phyloP scores from a whole-genome alignment of 2,113 vertebrate genomes.

The Archocentrus centrarchus region DNA sequence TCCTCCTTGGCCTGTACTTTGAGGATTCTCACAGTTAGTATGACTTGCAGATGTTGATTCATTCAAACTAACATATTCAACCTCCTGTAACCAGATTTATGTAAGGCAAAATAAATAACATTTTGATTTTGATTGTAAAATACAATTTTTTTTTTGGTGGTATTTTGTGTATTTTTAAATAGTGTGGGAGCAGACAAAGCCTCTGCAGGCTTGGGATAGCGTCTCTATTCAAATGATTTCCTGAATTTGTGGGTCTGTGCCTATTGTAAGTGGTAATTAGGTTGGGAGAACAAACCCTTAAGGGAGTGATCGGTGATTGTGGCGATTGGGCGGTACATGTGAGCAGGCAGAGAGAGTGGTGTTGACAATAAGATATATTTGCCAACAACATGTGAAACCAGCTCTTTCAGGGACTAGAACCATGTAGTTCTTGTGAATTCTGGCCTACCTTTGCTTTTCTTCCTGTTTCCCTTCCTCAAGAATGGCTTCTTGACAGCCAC shows the following conservation, averaged over 20 bases:
- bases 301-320: neutral
- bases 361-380: neutral
- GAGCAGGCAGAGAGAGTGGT: neutral
- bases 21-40: too few species aligned
- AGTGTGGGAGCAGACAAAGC: neutral
- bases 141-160: neutral
- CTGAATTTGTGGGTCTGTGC: neutral
- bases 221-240: neutral
- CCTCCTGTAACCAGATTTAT: neutral
- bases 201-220: neutral
- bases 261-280: neutral
- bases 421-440: too few species aligned
- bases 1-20: neutral
- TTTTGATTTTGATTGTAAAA: neutral
- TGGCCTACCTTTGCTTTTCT: neutral
- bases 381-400: neutral
- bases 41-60: fast-evolving
- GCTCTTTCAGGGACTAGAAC: too few species aligned
- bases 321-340: neutral
- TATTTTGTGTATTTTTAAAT: neutral
- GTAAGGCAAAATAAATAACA: neutral
- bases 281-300: neutral
- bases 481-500: neutral
- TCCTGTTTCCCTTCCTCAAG: neutral
- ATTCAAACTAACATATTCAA: neutral